Conservation (phyloP, 2,113 vertebrate species). For the Melanostigma gelatinosum region DNA sequence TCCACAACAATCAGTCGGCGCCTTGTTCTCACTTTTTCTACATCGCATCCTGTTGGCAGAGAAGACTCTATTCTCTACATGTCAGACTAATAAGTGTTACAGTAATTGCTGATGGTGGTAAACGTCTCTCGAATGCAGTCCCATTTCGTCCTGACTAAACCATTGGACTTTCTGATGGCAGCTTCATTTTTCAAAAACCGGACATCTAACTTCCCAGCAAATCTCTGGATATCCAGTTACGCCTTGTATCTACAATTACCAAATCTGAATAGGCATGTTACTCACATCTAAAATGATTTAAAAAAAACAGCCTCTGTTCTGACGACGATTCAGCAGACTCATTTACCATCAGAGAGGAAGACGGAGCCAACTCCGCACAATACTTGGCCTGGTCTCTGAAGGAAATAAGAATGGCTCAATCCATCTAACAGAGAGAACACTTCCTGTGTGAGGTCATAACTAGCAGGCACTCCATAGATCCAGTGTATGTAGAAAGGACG, state of each 20-base stretch:
- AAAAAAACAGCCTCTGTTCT: not conserved
- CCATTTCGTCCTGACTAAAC: not conserved
- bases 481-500: slow-evolving; percentile 47
- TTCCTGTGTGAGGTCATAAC: slow-evolving; percentile 65
- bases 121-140: not conserved
- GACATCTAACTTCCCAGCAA: not conserved
- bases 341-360: slow-evolving; percentile 67
- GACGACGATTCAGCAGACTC: slow-evolving; percentile 11
- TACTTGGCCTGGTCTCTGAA: slow-evolving; percentile 58
- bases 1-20: not conserved
- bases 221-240: not conserved
- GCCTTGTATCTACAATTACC: not conserved
- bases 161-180: not conserved
- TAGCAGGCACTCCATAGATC: slow-evolving; percentile 47
- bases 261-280: not conserved
- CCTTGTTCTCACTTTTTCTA: not conserved
- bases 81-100: not conserved
- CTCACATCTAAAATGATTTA: not conserved
- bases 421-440: slow-evolving; percentile 64
- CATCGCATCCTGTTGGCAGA: not conserved
- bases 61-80: not conserved
- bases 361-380: slow-evolving; percentile 52
- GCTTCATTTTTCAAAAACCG: not conserved
- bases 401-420: slow-evolving; percentile 69
- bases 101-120: not conserved